Conservation (phyloP, 2,113 vertebrate species). For the Gymnarchus niloticus region DNA sequence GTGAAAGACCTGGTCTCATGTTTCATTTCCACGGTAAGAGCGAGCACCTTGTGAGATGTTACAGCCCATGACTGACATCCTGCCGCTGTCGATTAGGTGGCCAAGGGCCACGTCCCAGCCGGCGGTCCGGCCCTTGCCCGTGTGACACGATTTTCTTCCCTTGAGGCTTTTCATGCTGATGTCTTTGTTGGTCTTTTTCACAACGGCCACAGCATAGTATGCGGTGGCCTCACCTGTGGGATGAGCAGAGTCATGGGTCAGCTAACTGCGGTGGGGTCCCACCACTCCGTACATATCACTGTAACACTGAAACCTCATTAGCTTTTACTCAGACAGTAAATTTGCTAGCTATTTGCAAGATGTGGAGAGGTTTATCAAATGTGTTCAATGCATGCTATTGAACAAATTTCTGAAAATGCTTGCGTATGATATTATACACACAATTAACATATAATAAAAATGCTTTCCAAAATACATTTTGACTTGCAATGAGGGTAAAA, state of each 20-base stretch:
- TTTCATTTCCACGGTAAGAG: not conserved
- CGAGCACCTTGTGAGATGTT: slow-evolving; percentile 67
- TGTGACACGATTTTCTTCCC: slow-evolving; percentile 80
- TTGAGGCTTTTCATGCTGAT: slow-evolving; percentile 73
- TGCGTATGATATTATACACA: not conserved
- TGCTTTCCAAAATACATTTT: not conserved
- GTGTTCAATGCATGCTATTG: not conserved
- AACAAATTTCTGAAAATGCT: not conserved
- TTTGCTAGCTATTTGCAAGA: not conserved
- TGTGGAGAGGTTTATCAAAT: not conserved
- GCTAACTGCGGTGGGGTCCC: not conserved
- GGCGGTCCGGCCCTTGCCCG: slow-evolving; percentile 73
- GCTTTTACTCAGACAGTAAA: not conserved
- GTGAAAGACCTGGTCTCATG: not conserved
- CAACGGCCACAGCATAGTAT: slow-evolving; percentile 86
- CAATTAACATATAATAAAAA: not conserved
- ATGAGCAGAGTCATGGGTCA: not conserved
- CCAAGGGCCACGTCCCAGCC: slow-evolving; percentile 90
- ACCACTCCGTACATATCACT: not conserved
- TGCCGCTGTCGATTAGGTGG: slow-evolving; percentile 74
- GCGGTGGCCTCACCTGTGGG: slow-evolving; percentile 55
- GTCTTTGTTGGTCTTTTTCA: slow-evolving; percentile 55
- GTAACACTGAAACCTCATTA: not conserved
- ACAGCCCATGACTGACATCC: slow-evolving; percentile 79
- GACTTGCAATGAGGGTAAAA: not conserved